Evolutionary conservation across 2,113 vertebrate genomes (phyloP), one percentile per base, ranked within the genome.

Genomic region (Procapra przewalskii): DNA sequence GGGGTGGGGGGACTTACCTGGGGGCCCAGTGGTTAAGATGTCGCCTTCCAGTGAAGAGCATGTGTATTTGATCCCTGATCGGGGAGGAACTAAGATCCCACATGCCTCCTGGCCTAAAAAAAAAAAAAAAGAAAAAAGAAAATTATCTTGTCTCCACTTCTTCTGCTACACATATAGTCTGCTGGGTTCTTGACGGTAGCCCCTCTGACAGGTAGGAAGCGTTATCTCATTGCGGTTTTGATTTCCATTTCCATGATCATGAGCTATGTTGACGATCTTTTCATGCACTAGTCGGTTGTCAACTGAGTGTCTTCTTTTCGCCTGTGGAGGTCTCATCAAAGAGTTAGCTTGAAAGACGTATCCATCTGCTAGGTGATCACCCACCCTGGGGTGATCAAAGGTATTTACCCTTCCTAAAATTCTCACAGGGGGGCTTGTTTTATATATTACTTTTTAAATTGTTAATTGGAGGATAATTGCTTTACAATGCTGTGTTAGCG

Each of bases 51-150:
- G 5, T 12, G n/a, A 40, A 23, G 19, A 40, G 19, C 4, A 0
- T 23, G 4, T 0, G 0, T 11, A n/a, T 71, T 36, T 23, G 9
- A 71, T 23, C 2, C 33, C n/a, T 36, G 67, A 3, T 71, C 0
- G 1, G 8, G 17, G n/a, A 36, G n/a, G n/a, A 71, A 11, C 9
- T 36, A 36, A 36, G n/a, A 36, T 23, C n/a, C n/a, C 4, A 36
- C 67, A 11, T 11, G 67, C 67, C 2, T 21, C 67, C 8, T 12
- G 33, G 17, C n/a, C 67, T n/a, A n/a, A n/a, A n/a, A n/a, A n/a
- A n/a, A n/a, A n/a, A n/a, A n/a, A n/a, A n/a, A n/a, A 8, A 15
- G 16, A 67, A 19, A 67, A 59, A 17, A 64, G 33, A 21, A 67
- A 71, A 71, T 14, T 12, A 3, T 23, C 2, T 62, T 33, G 5